Evolutionary conservation across 2,888 invertebrate genomes (phyloP).

Genomic region (Acanthoscelides obtectus): DNA sequence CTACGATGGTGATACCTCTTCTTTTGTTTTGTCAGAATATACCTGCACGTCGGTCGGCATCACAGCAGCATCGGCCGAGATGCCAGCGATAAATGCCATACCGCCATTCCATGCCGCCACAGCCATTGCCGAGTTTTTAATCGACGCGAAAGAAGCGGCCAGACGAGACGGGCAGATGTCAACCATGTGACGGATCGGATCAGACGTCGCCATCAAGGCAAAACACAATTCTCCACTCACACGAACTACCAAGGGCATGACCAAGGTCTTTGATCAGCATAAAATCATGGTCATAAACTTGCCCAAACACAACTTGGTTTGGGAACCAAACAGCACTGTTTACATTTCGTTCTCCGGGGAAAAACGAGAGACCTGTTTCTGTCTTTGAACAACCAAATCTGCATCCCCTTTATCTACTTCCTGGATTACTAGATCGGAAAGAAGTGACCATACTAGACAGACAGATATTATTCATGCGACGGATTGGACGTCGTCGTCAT

Average conservation of each 20-base stretch:
- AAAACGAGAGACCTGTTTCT: too few relatives aligned
- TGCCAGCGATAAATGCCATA: neutral
- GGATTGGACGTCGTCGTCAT: neutral
- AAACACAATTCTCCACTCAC: too few relatives aligned
- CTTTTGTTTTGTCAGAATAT: neutral
- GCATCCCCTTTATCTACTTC: too few relatives aligned
- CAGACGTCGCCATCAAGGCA: neutral
- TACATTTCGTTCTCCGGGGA: too few relatives aligned
- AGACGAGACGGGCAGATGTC: neutral
- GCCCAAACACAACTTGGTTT: too few relatives aligned
- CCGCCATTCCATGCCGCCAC: too few relatives aligned
- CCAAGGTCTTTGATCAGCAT: too few relatives aligned
- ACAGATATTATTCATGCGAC: neutral
- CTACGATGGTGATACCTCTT: neutral
- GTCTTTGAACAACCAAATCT: too few relatives aligned
- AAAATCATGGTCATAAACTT: too few relatives aligned
- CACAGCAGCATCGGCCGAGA: neutral
- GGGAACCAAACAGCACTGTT: too few relatives aligned
- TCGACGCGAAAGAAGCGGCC: neutral
- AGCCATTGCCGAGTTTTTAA: neutral
- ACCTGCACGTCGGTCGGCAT: neutral
- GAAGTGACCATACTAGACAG: neutral
- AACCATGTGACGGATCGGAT: neutral
- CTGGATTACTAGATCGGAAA: neutral
- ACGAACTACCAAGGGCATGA: too few relatives aligned